A percentile compares a stretch with the other conserved stretches of the same genome.
Evolutionary conservation across 2,797 vertebrate species (phyloP).

Genomic region (Helicolenus hilgendorfi): DNA sequence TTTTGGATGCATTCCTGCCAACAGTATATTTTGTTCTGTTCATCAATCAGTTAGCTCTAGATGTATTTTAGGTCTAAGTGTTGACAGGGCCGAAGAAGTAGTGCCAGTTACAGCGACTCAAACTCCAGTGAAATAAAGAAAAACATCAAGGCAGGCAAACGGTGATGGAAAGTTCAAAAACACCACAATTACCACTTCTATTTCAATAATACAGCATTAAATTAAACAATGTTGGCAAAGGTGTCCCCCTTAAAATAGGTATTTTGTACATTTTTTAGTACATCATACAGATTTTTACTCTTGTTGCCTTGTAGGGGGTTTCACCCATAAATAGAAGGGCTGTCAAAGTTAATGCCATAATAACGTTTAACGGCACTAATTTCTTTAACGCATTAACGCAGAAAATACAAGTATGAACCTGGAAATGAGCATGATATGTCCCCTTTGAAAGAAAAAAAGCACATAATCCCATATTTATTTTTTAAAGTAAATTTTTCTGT

Average conservation of each 20-base stretch:
- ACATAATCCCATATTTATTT: conserved; percentile 31
- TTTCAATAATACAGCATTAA: background rate
- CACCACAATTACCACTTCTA: background rate
- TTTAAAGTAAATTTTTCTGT: conserved; percentile 40
- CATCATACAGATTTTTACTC: background rate
- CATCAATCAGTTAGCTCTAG: background rate
- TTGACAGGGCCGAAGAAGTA: background rate
- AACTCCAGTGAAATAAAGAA: background rate
- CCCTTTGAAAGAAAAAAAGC: background rate
- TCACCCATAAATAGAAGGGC: background rate
- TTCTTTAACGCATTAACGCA: too few relatives aligned
- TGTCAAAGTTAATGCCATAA: too few relatives aligned
- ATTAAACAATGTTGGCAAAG: background rate
- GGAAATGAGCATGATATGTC: background rate
- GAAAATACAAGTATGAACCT: background rate
- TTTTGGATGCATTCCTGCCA: background rate
- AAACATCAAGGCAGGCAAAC: background rate
- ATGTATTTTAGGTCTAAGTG: background rate
- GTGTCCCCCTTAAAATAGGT: background rate
- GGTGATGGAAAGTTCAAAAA: background rate
- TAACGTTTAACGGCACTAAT: too few relatives aligned
- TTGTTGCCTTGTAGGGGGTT: background rate
- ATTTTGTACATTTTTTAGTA: background rate
- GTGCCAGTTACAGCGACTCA: background rate
- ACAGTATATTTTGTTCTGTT: background rate